Evolutionary conservation across 2,888 invertebrate genomes (phyloP).

Genomic region (Pomacea canaliculata): DNA sequence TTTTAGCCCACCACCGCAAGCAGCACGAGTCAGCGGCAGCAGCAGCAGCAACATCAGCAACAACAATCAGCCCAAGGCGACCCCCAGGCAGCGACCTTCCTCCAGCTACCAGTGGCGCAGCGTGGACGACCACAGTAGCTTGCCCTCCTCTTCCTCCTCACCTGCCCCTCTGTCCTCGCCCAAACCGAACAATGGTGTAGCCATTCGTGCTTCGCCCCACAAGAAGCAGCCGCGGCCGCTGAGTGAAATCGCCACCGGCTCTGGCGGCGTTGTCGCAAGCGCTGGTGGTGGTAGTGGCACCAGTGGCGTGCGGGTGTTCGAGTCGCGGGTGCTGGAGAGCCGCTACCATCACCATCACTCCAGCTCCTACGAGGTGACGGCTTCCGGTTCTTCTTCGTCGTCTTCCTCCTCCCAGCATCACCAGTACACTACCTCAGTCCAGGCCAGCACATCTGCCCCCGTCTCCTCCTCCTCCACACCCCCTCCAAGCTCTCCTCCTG

Average conservation of each 20-base stretch:
- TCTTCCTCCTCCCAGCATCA: background rate
- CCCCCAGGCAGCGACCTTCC: conserved; percentile 24
- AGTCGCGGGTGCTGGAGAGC: background rate
- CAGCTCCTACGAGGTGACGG: background rate
- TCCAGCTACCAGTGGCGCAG: conserved; percentile 34
- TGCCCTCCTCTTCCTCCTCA: conserved; percentile 30
- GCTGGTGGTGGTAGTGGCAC: conserved; percentile 7
- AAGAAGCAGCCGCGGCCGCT: conserved; percentile 34
- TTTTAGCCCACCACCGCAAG: conserved; percentile 17
- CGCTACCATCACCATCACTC: background rate
- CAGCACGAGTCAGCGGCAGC: background rate
- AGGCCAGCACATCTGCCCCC: background rate
- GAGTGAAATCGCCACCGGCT: conserved; percentile 37
- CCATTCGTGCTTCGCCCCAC: conserved; percentile 31
- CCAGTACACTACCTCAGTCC: background rate
- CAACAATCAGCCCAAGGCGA: conserved; percentile 20
- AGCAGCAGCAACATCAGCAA: conserved; percentile 13
- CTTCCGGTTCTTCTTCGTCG: conserved; percentile 2
- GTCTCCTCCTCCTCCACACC: background rate
- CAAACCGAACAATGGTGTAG: conserved; percentile 18
- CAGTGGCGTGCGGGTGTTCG: too few species aligned
- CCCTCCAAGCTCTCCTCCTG: background rate
- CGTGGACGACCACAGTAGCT: conserved; percentile 35
- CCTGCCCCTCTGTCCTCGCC: conserved; percentile 20
- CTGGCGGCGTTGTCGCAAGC: conserved; percentile 15